A percentile compares a stretch with the other conserved stretches of the same genome.
Conservation (phyloP, 1,140 invertebrate genomes). For the Drosophila biarmipes region DNA sequence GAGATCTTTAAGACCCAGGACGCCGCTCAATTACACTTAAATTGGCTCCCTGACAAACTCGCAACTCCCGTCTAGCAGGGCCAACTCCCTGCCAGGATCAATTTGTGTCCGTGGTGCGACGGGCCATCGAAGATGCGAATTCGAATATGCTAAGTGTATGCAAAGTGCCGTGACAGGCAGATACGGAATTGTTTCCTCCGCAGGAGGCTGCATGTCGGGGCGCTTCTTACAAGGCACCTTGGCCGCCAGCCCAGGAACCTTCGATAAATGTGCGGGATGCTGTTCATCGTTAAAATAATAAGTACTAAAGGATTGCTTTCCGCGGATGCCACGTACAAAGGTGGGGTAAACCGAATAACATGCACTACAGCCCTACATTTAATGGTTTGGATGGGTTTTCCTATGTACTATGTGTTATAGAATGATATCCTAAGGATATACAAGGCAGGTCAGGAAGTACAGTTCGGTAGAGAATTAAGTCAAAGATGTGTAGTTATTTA, state of each 20-base stretch:
- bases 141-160: slow-evolving; percentile 46
- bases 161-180: slow-evolving; percentile 42
- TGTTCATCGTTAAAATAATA: too few relatives aligned
- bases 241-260: neutral
- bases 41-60: neutral
- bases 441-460: too few relatives aligned
- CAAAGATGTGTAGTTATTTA: too few relatives aligned
- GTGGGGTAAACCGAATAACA: too few relatives aligned
- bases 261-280: too few relatives aligned
- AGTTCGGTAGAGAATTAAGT: too few relatives aligned
- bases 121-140: slow-evolving; percentile 3
- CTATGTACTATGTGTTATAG: too few relatives aligned
- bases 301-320: too few relatives aligned
- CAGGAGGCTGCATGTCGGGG: slow-evolving; percentile 5
- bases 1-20: neutral
- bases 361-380: too few relatives aligned
- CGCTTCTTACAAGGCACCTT: neutral
- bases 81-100: neutral
- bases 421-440: too few relatives aligned
- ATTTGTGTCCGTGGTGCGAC: neutral
- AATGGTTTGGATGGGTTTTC: too few relatives aligned
- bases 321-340: too few relatives aligned
- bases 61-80: neutral
- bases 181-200: slow-evolving; percentile 33
- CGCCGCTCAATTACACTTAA: slow-evolving; percentile 22